phyloP scores from a whole-genome alignment of 2,888 invertebrate species.

The Parascotia fuliginaria region DNA sequence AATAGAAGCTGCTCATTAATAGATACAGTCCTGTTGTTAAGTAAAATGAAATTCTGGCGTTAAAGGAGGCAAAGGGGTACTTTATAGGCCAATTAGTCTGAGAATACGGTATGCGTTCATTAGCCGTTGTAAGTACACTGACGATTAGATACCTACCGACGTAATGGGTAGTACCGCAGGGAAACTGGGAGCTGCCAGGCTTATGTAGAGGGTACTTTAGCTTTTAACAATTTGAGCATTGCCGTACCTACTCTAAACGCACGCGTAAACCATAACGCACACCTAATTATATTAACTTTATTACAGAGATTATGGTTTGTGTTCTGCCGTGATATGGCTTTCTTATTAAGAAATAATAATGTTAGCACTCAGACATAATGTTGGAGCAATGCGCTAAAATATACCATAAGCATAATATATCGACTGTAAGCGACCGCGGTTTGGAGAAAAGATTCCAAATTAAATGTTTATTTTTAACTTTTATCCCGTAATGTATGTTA shows the following conservation, averaged over 20 bases:
- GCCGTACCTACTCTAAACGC: conserved; percentile 15
- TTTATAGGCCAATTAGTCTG: conserved; percentile 72
- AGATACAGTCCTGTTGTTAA: conserved; percentile 35
- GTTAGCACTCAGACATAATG: conserved; percentile 27
- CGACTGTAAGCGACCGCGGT: conserved; percentile 5
- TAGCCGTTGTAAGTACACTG: conserved; percentile 49
- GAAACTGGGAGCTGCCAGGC: conserved; percentile 8
- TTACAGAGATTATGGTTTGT: conserved; percentile 55
- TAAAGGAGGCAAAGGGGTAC: conserved; percentile 54
- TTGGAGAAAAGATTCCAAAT: conserved; percentile 5
- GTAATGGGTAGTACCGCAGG: conserved; percentile 22
- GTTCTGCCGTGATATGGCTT: conserved; percentile 55
- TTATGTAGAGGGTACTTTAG: background rate
- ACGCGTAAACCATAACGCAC: conserved; percentile 40
- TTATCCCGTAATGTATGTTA: background rate
- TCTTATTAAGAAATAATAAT: conserved; percentile 50
- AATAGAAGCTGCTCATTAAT: conserved; percentile 28
- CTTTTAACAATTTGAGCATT: background rate
- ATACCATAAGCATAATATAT: conserved; percentile 28
- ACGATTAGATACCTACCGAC: conserved; percentile 53
- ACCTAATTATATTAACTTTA: conserved; percentile 67
- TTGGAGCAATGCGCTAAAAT: conserved; percentile 24
- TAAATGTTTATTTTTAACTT: conserved; percentile 8
- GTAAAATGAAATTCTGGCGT: conserved; percentile 57
- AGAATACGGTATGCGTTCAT: conserved; percentile 66